Evolutionary conservation across 1,140 invertebrate species (phyloP), one percentile per base, ranked within the genome.

Genomic region (Drosophila nasuta): DNA sequence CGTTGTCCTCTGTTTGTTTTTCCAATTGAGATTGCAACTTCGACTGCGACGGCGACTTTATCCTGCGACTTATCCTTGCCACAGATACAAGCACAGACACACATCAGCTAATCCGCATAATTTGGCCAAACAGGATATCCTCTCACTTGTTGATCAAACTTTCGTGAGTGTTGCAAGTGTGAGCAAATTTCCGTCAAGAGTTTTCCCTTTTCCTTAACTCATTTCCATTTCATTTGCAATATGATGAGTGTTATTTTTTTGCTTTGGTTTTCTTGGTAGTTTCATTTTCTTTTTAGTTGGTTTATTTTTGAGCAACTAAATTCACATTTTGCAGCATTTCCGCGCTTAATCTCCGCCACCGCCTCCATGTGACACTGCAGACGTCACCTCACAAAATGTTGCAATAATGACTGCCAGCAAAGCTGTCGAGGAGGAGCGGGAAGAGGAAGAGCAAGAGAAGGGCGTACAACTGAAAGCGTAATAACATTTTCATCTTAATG

Each of bases 401-500:
- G 69, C 74, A 83, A 83, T 88, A 88, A 88, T 88, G 83, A 88
- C 67, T 65, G 72, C 63, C 54, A 49, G 11, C 38, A 33, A 33
- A 5, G 5, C 33, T 5, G 0, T 10, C 1, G 35, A 43, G 64
- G 60, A 49, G 45, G 75, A 33, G 15, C 33, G 60, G 10, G 10
- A 57, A 33, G 41, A 20, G 8, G 46, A 3, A 2, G 35, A 35
- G 56, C 13, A 30, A 48, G 13, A 5, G 60, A 51, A 49, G 41
- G 3, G 46, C 48, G 33, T 41, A 30, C 48, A 64, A 64, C 49
- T 63, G 56, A 76, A 75, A 62, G 63, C 59, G 80, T 78, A 88
- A 89, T 83, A 70, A 77, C 80, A 80, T 81, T 88, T 82, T 88
- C 85, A 77, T 88, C 80, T 75, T 88, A 88, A 88, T 88, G 83